Percentiles rank a stretch among this genome's conserved stretches.
phyloP scores from a whole-genome alignment of 2,888 invertebrate genomes.

The Poecilobothrus nobilitatus region DNA sequence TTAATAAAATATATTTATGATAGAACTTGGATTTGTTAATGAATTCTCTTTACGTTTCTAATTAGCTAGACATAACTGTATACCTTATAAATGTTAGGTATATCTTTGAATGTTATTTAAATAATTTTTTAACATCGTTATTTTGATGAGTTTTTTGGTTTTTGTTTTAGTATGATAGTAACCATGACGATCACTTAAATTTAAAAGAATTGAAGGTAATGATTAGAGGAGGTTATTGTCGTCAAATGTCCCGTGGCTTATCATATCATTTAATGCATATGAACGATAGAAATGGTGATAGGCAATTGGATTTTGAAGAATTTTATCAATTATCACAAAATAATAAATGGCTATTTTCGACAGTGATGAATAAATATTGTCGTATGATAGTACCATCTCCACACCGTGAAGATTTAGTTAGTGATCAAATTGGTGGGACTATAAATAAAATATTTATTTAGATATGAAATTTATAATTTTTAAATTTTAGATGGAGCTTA shows the following conservation, averaged over 20 bases:
- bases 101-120: no score
- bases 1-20: no score
- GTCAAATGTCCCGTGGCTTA: slow-evolving; percentile 60
- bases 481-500: slow-evolving; percentile 69
- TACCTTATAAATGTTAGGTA: no score
- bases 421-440: slow-evolving; percentile 37
- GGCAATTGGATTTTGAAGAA: slow-evolving; percentile 58
- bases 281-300: slow-evolving; percentile 56
- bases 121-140: no score
- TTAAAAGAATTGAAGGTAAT: slow-evolving; percentile 52
- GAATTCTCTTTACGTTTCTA: no score
- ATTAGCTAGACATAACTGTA: no score
- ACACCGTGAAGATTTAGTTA: slow-evolving; percentile 30
- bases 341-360: slow-evolving; percentile 45
- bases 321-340: slow-evolving; percentile 55
- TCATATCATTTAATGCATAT: slow-evolving; percentile 58
- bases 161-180: slow-evolving; percentile 57
- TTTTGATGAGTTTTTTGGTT: no score
- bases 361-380: slow-evolving; percentile 37
- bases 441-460: not conserved
- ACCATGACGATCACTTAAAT: slow-evolving; percentile 62
- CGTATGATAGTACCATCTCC: slow-evolving; percentile 38
- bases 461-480: slow-evolving; percentile 41
- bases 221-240: slow-evolving; percentile 36
- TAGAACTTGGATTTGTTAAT: no score